These are phyloP conservation scores for Cliona cf. orientalis DNA, from an alignment of 37 sponge, comb jelly and placozoan genomes.

Conservation along the genomic window DNA sequence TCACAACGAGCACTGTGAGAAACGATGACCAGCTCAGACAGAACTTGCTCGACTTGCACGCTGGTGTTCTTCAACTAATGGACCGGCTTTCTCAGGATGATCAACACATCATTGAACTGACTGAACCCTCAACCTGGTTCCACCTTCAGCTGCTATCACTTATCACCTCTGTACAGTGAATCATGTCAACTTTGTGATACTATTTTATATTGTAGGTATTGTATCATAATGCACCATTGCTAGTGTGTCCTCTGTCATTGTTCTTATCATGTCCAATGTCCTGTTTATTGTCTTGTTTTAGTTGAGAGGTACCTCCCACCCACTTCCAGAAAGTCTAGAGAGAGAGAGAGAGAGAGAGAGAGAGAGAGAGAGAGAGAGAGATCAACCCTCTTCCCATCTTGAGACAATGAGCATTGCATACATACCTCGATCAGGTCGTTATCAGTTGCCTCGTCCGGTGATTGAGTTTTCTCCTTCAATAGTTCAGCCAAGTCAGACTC, in stretches of 20 bases:
- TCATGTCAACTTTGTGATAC: background rate
- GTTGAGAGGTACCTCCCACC: too few species aligned
- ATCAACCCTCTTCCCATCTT: too few species aligned
- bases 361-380: too few species aligned
- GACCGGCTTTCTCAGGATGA: slow-evolving; percentile 4
- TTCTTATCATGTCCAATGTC: background rate
- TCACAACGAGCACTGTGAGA: background rate
- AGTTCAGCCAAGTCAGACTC: slow-evolving; percentile 12
- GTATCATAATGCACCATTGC: background rate
- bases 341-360: too few species aligned
- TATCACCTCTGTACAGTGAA: background rate
- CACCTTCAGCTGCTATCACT: slow-evolving; percentile 20
- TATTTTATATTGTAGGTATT: background rate
- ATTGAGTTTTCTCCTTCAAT: background rate
- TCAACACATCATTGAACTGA: background rate
- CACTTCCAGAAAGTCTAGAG: too few species aligned
- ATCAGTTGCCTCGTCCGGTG: too few species aligned
- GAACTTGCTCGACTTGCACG: background rate
- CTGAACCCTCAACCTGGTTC: slow-evolving; percentile 19
- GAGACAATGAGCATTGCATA: too few species aligned
- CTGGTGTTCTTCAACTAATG: background rate
- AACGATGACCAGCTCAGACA: background rate
- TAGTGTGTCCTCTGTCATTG: background rate
- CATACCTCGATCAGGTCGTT: too few species aligned
- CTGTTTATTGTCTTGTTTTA: too few species aligned